Conservation (phyloP, 2,113 vertebrate genomes). For the Alexandromys fortis region DNA sequence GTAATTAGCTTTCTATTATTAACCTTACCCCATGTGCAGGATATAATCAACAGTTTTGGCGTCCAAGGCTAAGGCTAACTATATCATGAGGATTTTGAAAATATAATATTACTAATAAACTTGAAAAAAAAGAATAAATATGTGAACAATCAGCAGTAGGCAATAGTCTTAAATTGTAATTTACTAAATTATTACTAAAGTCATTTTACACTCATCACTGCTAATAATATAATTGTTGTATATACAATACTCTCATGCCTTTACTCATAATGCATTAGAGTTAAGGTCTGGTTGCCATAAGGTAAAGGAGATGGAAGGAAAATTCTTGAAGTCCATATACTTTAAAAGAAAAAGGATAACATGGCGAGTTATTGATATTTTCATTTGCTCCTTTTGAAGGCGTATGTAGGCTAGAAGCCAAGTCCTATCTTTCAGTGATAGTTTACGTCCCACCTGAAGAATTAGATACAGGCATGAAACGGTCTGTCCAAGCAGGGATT, state of each 20-base stretch:
- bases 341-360: slow-evolving; percentile 19
- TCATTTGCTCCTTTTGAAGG: not conserved
- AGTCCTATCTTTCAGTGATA: not conserved
- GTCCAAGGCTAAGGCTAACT: not conserved
- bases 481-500: not conserved
- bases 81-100: not conserved
- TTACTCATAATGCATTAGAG: not conserved
- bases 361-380: not conserved
- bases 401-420: not conserved
- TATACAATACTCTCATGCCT: not conserved
- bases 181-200: not conserved
- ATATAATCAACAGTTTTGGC: not conserved
- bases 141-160: not conserved
- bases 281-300: not conserved
- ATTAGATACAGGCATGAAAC: slow-evolving; percentile 37
- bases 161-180: slow-evolving; percentile 23
- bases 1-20: not conserved
- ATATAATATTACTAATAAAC: not conserved
- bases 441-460: not conserved
- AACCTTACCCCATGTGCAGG: not conserved
- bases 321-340: not conserved
- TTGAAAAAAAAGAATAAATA: not conserved
- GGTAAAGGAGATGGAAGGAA: not conserved
- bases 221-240: not conserved
- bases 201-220: not conserved